A percentile compares a stretch with the other conserved stretches of the same genome.
Evolutionary conservation across 2,888 invertebrate genomes (phyloP).

Genomic region (Cosmopolites sordidus): DNA sequence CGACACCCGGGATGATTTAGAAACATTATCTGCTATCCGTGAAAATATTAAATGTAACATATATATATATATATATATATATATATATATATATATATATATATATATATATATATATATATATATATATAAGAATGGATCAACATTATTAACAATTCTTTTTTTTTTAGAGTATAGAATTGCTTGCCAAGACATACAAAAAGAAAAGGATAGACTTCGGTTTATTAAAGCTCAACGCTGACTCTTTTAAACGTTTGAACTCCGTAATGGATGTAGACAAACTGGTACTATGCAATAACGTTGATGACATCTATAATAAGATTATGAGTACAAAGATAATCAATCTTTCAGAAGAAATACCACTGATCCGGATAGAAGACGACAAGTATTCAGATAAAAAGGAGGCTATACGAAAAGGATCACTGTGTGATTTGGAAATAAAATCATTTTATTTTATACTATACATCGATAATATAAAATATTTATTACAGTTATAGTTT

Average conservation of each 20-base stretch:
- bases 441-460: background rate
- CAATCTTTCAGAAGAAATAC: conserved; percentile 13
- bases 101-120: too few species aligned
- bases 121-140: too few species aligned
- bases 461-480: too few species aligned
- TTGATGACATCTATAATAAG: conserved; percentile 4
- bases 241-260: conserved; percentile 37
- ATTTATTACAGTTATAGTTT: too few species aligned
- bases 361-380: conserved; percentile 5
- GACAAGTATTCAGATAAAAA: conserved; percentile 11
- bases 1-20: too few species aligned
- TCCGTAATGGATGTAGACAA: conserved; percentile 26
- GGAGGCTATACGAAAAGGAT: conserved; percentile 16
- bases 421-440: conserved; percentile 18
- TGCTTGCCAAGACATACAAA: conserved; percentile 55
- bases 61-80: too few species aligned
- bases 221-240: conserved; percentile 47
- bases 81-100: too few species aligned
- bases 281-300: conserved; percentile 11
- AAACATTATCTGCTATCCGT: too few species aligned
- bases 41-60: too few species aligned
- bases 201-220: conserved; percentile 52
- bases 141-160: background rate
- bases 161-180: conserved; percentile 54
- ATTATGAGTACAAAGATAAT: conserved; percentile 11